Percentiles rank a stretch among this genome's conserved stretches.
phyloP scores from a whole-genome alignment of 2,113 vertebrate genomes.

The Ochotona curzoniae region DNA sequence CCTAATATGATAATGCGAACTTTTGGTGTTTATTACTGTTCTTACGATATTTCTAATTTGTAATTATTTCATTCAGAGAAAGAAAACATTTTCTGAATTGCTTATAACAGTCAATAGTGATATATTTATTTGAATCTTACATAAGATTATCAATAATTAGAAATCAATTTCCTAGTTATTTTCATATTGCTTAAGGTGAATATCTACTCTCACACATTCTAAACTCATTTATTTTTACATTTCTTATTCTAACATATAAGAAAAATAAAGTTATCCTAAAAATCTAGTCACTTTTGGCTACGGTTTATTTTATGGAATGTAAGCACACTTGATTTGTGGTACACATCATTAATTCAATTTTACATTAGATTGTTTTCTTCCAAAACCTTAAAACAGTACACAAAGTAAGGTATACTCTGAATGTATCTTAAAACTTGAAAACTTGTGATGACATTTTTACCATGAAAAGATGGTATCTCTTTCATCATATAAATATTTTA shows the following conservation, averaged over 20 bases:
- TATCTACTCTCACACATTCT: not conserved
- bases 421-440: not conserved
- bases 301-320: not conserved
- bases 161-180: not conserved
- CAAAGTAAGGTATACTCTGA: not conserved
- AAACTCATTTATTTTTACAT: not conserved
- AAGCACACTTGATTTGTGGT: not conserved
- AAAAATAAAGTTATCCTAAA: not conserved
- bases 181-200: not conserved
- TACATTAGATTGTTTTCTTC: not conserved
- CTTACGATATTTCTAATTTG: not conserved
- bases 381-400: not conserved
- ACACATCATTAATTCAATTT: not conserved
- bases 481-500: no score
- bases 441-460: not conserved
- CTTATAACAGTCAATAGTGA: not conserved
- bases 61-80: not conserved
- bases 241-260: not conserved
- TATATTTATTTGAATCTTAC: not conserved
- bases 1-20: not conserved
- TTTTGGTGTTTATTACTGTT: not conserved
- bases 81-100: not conserved
- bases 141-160: not conserved
- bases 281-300: not conserved
- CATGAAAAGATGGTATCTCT: not conserved